phyloP scores from a whole-genome alignment of 2,113 vertebrate genomes.

The Phrynosoma blainvillii region DNA sequence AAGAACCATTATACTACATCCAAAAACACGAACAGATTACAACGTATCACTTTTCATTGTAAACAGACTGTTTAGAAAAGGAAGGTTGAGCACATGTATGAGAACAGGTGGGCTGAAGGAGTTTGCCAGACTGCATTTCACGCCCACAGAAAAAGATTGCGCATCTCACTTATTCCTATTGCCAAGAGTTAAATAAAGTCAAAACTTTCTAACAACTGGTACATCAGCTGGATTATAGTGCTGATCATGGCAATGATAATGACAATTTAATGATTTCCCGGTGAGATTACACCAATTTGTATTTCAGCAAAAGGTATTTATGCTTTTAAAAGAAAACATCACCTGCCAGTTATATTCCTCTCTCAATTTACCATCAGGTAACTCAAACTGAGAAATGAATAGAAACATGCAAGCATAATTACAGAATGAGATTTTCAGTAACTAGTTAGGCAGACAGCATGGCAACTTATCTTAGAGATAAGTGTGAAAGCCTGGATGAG shows the following conservation, averaged over 20 bases:
- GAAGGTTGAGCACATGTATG: not conserved
- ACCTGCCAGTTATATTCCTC: not conserved
- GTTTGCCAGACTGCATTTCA: constrained; percentile 17
- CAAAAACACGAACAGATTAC: constrained; percentile 21
- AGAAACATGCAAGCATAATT: not conserved
- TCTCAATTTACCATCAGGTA: not conserved
- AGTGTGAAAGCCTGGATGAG: too few relatives aligned
- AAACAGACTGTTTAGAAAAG: constrained; percentile 16
- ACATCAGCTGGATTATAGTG: constrained; percentile 19
- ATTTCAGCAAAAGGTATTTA: constrained; percentile 13
- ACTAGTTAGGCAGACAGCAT: not conserved
- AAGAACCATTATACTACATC: constrained; percentile 13
- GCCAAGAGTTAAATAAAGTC: constrained; percentile 20
- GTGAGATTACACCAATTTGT: constrained; percentile 17
- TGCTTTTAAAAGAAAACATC: constrained; percentile 4
- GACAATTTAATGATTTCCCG: constrained; percentile 6
- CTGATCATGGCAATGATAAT: not conserved
- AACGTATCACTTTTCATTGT: constrained; percentile 6
- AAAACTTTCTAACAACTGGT: constrained; percentile 26
- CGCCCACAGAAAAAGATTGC: not conserved
- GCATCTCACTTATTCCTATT: not conserved
- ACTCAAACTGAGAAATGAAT: not conserved
- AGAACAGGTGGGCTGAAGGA: constrained; percentile 31
- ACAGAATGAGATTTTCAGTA: not conserved
- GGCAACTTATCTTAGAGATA: not conserved